Evolutionary conservation across 64 coral and sea anemone genomes (phyloP), one percentile per base, ranked within the genome.

Genomic region (Dendronephthya gigantea): DNA sequence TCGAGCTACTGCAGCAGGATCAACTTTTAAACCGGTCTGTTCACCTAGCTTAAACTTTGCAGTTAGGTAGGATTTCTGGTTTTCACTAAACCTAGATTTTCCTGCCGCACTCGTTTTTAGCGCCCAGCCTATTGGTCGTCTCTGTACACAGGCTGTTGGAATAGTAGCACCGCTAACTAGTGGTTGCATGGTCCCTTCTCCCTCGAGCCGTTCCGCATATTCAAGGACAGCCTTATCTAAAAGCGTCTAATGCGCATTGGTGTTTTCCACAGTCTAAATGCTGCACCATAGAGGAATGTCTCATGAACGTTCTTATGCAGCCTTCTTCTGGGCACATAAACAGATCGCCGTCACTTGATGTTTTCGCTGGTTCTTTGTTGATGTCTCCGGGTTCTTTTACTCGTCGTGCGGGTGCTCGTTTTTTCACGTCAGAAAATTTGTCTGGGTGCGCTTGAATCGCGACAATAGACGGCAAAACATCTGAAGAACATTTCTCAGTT

Each of bases 321-420:
- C 86, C 86, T 43, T 88, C 86, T 40, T 88, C 69, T 81, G 86
- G 86, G 55, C 86, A 88, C 65, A 40, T 37, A 37, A 87, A 87
- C 37, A 87, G 38, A 59, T 48, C 84, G 83, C 83, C 38, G 25
- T 85, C 83, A 23, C 55, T 49, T 85, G 30, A 27, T 85, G 50
- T 49, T 23, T 50, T 36, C 49, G 83, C 25, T 85, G 38, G 25
- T 85, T 50, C 83, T 56, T 36, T 85, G 27, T 85, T 50, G 45
- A 85, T 49, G 50, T 50, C 55, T 19, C 31, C 45, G 55, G 25
- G 83, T 32, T 85, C 45, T 36, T 32, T 43, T 25, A 43, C 25
- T 85, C 83, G 25, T 36, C 38, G 82, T 83, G 50, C 84, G 84
- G 28, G 48, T 86, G n/a, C 62, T 58, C 50, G 28, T 86, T 86